Evolutionary conservation across 1,140 invertebrate species (phyloP).

Genomic region (Copidosoma floridanum): DNA sequence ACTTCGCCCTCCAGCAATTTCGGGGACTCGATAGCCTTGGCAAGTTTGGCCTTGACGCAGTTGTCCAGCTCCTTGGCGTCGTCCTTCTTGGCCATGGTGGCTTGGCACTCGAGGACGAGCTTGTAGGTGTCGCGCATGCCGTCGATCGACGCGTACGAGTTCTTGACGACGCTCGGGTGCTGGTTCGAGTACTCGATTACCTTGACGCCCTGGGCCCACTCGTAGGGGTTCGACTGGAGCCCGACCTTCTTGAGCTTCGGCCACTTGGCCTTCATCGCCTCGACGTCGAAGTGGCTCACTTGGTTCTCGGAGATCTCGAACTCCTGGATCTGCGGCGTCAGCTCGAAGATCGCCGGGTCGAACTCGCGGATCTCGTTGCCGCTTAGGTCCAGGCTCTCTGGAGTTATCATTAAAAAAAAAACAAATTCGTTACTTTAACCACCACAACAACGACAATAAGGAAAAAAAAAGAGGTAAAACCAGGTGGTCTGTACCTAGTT

Average conservation of each 20-base stretch:
- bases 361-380: conserved; percentile 19
- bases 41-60: conserved; percentile 8
- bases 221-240: conserved; percentile 22
- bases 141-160: conserved; percentile 13
- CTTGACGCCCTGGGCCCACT: conserved; percentile 7
- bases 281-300: conserved; percentile 8
- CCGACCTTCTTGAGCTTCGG: conserved; percentile 19
- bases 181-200: conserved; percentile 14
- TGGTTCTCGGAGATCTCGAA: conserved; percentile 22
- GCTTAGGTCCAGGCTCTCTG: conserved; percentile 20
- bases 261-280: conserved; percentile 18
- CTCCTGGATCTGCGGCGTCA: conserved; percentile 10
- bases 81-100: background rate
- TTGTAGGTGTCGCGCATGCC: conserved; percentile 13
- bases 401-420: background rate
- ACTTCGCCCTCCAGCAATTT: conserved; percentile 14
- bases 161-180: conserved; percentile 10
- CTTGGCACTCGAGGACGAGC: conserved; percentile 9
- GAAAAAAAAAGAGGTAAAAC: too few relatives aligned
- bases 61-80: conserved; percentile 6
- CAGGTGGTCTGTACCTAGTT: too few relatives aligned
- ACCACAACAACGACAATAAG: too few relatives aligned
- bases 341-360: conserved; percentile 14
- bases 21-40: conserved; percentile 4
- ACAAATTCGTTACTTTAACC: too few relatives aligned